phyloP scores from a whole-genome alignment of 2,113 vertebrate species.

The Podarcis muralis region DNA sequence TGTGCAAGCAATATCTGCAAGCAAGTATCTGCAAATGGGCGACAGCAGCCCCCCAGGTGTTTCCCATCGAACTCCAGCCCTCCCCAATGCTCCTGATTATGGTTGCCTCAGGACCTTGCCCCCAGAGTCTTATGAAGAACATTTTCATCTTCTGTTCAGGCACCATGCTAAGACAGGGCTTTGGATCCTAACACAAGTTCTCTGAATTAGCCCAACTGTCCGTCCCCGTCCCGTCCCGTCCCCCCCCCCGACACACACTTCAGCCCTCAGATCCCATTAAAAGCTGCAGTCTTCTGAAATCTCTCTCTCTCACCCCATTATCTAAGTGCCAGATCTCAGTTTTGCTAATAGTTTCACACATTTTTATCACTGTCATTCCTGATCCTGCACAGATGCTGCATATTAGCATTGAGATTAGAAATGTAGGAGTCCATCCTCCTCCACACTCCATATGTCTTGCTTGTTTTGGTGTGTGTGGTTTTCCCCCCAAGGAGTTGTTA shows the following conservation, averaged over 20 bases:
- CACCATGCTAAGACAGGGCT: neutral
- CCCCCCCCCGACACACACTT: too few relatives aligned
- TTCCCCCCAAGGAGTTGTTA: conserved; percentile 58
- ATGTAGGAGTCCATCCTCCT: conserved; percentile 67
- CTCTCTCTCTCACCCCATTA: neutral
- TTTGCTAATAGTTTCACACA: conserved; percentile 42
- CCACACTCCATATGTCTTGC: conserved; percentile 67
- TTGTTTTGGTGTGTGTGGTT: neutral
- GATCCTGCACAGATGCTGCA: conserved; percentile 53
- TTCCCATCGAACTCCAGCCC: too few relatives aligned
- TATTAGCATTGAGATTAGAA: conserved; percentile 54
- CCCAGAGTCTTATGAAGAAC: neutral
- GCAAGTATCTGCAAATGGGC: too few relatives aligned
- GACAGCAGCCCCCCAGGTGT: too few relatives aligned
- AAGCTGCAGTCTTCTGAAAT: conserved; percentile 8
- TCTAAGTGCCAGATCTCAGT: conserved; percentile 20
- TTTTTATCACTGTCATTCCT: neutral
- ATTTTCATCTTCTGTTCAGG: neutral
- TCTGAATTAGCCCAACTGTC: neutral
- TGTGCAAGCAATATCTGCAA: too few relatives aligned
- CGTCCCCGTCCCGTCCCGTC: too few relatives aligned
- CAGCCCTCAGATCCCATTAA: neutral
- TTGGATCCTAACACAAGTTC: neutral
- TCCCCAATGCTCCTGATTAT: too few relatives aligned
- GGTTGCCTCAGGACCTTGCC: too few relatives aligned